A percentile compares a stretch with the other conserved stretches of the same genome.
phyloP scores from a whole-genome alignment of 2,888 invertebrate species.

The Caenorhabditis becei region DNA sequence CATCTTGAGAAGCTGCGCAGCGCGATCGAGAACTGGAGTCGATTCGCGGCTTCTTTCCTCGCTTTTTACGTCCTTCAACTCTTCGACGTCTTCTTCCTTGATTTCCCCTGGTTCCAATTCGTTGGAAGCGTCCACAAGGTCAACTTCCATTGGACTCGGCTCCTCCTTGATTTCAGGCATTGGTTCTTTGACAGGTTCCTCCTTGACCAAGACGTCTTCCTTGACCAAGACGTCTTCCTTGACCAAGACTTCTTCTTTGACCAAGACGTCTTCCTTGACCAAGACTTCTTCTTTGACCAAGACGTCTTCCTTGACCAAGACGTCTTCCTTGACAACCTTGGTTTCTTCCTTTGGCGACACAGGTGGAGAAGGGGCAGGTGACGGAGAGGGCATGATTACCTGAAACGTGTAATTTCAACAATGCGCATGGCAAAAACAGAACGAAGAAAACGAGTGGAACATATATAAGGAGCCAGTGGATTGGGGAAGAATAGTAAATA shows the following conservation, averaged over 20 bases:
- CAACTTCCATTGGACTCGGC: not conserved
- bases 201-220: not conserved
- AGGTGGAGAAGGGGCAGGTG: conserved; percentile 2
- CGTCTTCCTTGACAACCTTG: not conserved
- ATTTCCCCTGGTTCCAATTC: not conserved
- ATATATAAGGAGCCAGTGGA: not conserved
- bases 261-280: too few relatives aligned
- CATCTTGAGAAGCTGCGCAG: conserved; percentile 7
- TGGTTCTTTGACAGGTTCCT: not conserved
- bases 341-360: not conserved
- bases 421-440: not conserved
- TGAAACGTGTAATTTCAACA: not conserved
- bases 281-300: too few relatives aligned
- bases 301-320: too few relatives aligned
- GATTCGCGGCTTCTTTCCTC: not conserved
- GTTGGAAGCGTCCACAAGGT: not conserved
- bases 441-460: not conserved
- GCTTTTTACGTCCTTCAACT: not conserved
- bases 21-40: conserved; percentile 12
- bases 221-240: not conserved
- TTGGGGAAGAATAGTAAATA: not conserved
- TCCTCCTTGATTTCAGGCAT: not conserved
- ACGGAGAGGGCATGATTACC: not conserved
- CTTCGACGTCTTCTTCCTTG: not conserved
- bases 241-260: too few relatives aligned